A percentile compares a stretch with the other conserved stretches of the same genome.
phyloP scores from a whole-genome alignment of 2,797 vertebrate species.

The Oophaga sylvatica region DNA sequence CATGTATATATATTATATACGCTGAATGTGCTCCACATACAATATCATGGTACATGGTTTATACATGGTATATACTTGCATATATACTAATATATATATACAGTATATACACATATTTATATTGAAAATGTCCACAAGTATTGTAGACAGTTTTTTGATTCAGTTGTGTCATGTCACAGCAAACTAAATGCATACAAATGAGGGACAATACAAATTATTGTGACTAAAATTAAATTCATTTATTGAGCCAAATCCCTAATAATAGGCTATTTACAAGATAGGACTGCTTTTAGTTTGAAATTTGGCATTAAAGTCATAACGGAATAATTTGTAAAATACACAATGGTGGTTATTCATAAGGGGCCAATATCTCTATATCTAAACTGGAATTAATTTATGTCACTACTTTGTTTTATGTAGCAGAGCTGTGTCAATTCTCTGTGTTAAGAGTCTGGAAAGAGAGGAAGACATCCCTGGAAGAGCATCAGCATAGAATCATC shows the following conservation, averaged over 20 bases:
- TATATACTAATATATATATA: too few relatives aligned
- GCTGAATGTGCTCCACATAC: too few relatives aligned
- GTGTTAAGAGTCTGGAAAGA: not conserved
- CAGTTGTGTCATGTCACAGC: not conserved
- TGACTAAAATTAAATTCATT: slow-evolving; percentile 21
- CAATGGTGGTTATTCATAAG: slow-evolving; percentile 40
- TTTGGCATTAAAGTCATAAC: slow-evolving; percentile 18
- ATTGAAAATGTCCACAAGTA: not conserved
- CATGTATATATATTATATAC: not conserved
- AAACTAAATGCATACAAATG: not conserved
- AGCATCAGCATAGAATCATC: not conserved
- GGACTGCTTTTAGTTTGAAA: not conserved
- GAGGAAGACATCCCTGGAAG: not conserved
- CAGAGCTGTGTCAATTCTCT: slow-evolving; percentile 19
- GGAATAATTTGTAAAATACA: slow-evolving; percentile 41
- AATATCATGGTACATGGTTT: too few relatives aligned
- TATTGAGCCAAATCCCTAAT: slow-evolving; percentile 12
- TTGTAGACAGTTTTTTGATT: not conserved
- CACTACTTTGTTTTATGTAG: slow-evolving; percentile 33
- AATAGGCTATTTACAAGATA: not conserved
- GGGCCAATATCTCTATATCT: slow-evolving; percentile 11
- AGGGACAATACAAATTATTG: slow-evolving; percentile 23
- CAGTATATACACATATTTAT: not conserved
- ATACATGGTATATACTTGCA: too few relatives aligned
- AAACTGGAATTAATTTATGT: slow-evolving; percentile 36